phyloP scores from a whole-genome alignment of 2,797 vertebrate species.

The Lateolabrax maculatus region DNA sequence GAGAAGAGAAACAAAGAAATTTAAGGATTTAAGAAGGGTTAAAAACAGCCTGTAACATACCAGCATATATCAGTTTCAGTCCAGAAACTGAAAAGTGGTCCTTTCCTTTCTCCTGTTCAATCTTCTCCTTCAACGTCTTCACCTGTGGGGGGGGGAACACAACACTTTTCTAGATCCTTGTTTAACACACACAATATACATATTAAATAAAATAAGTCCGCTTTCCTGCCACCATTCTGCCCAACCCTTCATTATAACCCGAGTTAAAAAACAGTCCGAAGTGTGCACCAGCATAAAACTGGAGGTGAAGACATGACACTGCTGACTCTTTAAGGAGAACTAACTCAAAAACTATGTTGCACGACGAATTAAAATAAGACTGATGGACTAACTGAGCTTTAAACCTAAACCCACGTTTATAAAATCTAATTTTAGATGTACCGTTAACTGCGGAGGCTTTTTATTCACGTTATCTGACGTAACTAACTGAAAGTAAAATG shows the following conservation, averaged over 20 bases:
- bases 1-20: background rate
- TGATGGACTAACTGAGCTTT: background rate
- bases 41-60: constrained; percentile 76
- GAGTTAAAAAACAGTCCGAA: constrained; percentile 45
- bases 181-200: background rate
- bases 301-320: background rate
- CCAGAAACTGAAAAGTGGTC: constrained; percentile 93
- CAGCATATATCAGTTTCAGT: constrained; percentile 97
- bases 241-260: background rate
- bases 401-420: background rate
- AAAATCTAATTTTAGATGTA: background rate
- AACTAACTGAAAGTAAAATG: background rate
- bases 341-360: background rate
- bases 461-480: background rate
- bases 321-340: background rate
- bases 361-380: background rate
- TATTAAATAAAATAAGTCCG: background rate
- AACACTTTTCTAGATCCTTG: background rate
- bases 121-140: constrained; percentile 94
- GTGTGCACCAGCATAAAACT: constrained; percentile 28
- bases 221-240: background rate
- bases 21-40: background rate
- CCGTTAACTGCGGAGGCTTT: background rate
- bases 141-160: constrained; percentile 83
- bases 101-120: constrained; percentile 94